Evolutionary conservation across 2,888 invertebrate species (phyloP).

Genomic region (Drosophila melanosoma): DNA sequence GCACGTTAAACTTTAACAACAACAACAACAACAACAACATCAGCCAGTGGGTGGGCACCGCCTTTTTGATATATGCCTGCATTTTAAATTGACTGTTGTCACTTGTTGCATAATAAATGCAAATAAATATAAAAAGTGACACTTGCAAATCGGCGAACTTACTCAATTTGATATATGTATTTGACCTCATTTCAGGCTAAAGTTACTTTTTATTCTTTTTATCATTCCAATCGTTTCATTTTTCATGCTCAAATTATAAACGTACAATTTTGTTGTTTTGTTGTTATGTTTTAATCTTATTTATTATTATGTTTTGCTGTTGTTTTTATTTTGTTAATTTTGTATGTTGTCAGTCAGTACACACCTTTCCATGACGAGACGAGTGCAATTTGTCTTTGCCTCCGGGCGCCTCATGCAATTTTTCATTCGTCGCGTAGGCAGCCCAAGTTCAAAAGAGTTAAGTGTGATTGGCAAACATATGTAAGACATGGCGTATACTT

Average conservation of each 20-base stretch:
- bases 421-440: slow-evolving; percentile 62
- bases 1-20: slow-evolving; percentile 18
- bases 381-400: slow-evolving; percentile 75
- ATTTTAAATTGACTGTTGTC: slow-evolving; percentile 20
- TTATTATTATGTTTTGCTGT: slow-evolving; percentile 2
- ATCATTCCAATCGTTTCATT: slow-evolving; percentile 32
- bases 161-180: slow-evolving; percentile 64
- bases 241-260: slow-evolving; percentile 46
- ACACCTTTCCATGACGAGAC: slow-evolving; percentile 71
- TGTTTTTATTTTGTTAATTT: slow-evolving; percentile 8
- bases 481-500: slow-evolving; percentile 63
- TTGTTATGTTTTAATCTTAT: slow-evolving; percentile 3
- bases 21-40: neutral
- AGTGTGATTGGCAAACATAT: slow-evolving; percentile 53
- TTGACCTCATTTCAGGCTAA: slow-evolving; percentile 63
- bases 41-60: slow-evolving; percentile 36
- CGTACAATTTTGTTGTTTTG: slow-evolving; percentile 27
- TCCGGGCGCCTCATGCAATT: slow-evolving; percentile 66
- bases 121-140: slow-evolving; percentile 67
- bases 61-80: neutral
- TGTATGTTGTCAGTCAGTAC: slow-evolving; percentile 36
- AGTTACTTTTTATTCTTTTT: slow-evolving; percentile 39
- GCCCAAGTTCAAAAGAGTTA: slow-evolving; percentile 74
- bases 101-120: slow-evolving; percentile 65
- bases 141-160: slow-evolving; percentile 67